Conservation (phyloP, 2,797 vertebrate species). For the Sandelia bainsii region DNA sequence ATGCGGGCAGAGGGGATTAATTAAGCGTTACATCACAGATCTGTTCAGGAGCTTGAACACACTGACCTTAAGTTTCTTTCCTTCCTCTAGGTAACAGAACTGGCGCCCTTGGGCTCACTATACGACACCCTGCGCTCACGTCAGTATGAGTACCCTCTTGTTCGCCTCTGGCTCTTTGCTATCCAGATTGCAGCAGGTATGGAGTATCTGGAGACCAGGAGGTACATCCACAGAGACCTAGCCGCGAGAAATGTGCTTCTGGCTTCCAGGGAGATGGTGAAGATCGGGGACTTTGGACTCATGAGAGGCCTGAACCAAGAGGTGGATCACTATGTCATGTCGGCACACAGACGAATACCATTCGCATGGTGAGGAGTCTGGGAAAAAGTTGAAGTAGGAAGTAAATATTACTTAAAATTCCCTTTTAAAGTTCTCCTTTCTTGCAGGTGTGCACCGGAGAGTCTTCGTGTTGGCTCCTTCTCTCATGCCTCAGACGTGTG, state of each 20-base stretch:
- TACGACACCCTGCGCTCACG: constrained; percentile 85
- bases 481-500: constrained; percentile 91
- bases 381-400: neutral
- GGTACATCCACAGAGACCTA: constrained; percentile 90
- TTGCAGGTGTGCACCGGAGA: constrained; percentile 92
- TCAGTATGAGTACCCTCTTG: constrained; percentile 82
- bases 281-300: constrained; percentile 93
- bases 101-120: constrained; percentile 87
- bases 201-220: constrained; percentile 88
- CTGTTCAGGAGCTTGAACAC: neutral
- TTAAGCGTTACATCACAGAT: too few relatives aligned
- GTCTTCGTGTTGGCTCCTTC: constrained; percentile 89
- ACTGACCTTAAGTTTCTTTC: neutral
- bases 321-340: constrained; percentile 90
- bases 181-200: constrained; percentile 89
- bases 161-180: constrained; percentile 89
- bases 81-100: constrained; percentile 87
- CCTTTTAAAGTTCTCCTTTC: neutral
- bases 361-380: constrained; percentile 88
- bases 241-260: constrained; percentile 90
- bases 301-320: constrained; percentile 86
- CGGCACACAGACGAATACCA: constrained; percentile 88
- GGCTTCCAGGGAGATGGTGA: constrained; percentile 84
- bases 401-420: neutral
- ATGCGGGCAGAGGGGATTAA: neutral